Conservation (phyloP, 2,113 vertebrate genomes). For the Podarcis raffonei region DNA sequence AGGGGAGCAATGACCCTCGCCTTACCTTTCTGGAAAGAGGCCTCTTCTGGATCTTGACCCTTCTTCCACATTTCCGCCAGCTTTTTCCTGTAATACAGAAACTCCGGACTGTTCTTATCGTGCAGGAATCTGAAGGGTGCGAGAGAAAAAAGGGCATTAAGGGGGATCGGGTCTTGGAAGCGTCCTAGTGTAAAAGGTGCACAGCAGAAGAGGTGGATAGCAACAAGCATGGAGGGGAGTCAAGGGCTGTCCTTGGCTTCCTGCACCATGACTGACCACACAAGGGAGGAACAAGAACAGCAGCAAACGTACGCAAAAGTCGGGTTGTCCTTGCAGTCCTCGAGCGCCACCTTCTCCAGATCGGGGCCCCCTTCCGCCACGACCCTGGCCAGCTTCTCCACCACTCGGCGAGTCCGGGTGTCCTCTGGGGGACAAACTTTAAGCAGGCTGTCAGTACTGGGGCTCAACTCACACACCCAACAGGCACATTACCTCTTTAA, state of each 20-base stretch:
- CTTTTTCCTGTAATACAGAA: constrained; percentile 96
- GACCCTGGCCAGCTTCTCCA: constrained; percentile 95
- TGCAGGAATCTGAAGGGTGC: constrained; percentile 86
- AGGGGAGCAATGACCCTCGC: neutral
- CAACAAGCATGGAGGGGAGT: neutral
- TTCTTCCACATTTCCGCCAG: constrained; percentile 86
- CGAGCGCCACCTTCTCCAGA: constrained; percentile 91
- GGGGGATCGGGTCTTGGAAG: accelerated
- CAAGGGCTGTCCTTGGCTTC: no score
- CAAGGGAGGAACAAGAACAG: neutral
- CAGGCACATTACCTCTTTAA: constrained; percentile 78
- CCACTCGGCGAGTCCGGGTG: constrained; percentile 87
- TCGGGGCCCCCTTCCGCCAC: constrained; percentile 93
- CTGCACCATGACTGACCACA: no score
- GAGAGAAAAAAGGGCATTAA: neutral
- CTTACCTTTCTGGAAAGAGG: constrained; percentile 83
- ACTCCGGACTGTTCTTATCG: constrained; percentile 90
- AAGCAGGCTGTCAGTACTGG: constrained; percentile 97
- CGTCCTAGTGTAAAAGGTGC: neutral
- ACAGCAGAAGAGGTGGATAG: neutral
- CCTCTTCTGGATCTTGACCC: constrained; percentile 69
- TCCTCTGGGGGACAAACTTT: constrained; percentile 99
- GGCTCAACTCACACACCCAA: constrained; percentile 83
- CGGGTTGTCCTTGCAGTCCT: constrained; percentile 93
- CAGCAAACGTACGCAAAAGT: constrained; percentile 87